Evolutionary conservation across 2,113 vertebrate genomes (phyloP), one percentile per base, ranked within the genome.

Genomic region (Suricata suricatta): DNA sequence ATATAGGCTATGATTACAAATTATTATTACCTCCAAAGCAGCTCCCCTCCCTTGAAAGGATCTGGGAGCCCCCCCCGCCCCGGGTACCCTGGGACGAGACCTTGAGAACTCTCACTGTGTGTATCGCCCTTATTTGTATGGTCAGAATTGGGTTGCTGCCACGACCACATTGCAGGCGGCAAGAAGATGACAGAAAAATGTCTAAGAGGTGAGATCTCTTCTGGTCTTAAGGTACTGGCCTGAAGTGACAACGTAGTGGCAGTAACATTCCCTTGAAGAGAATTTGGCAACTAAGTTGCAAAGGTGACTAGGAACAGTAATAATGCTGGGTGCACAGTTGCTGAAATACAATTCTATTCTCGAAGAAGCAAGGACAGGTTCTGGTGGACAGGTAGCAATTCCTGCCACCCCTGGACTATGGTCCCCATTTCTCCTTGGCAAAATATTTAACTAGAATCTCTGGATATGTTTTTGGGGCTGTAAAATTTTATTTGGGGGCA

Each of bases 371-470:
- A 44, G 47, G 77, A 41, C 86, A 85, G 71, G 81, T 89, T 86
- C 74, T 68, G 77, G 31, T 52, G 10, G 44, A 63, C 14, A 38
- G 33, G 50, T 68, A 54, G n/a, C n/a, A 60, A 41, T 69, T 16
- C 88, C 31, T 93, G 50, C 44, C 44, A 41, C 12, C 31, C 1
- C 7, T 84, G 35, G 29, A 12, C 64, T 69, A 63, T 27, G 44
- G n/a, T 38, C 38, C 33, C 23, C 86, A 38, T 92, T 64, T 74
- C 29, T 80, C 29, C 44, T 33, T 71, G 54, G 93, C 57, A 88
- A 91, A 64, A 74, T 94, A 41, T 82, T 84, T 90, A 81, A 92
- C 57, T 88, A 90, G 80, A 90, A 86, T 71, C 29, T 74, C 44
- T 68, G 47, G 33, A 80, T 83, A 57, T 69, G 7, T 87, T 93